Evolutionary conservation across 2,888 invertebrate species (phyloP), one percentile per base, ranked within the genome.

Genomic region (Polydrusus cervinus): DNA sequence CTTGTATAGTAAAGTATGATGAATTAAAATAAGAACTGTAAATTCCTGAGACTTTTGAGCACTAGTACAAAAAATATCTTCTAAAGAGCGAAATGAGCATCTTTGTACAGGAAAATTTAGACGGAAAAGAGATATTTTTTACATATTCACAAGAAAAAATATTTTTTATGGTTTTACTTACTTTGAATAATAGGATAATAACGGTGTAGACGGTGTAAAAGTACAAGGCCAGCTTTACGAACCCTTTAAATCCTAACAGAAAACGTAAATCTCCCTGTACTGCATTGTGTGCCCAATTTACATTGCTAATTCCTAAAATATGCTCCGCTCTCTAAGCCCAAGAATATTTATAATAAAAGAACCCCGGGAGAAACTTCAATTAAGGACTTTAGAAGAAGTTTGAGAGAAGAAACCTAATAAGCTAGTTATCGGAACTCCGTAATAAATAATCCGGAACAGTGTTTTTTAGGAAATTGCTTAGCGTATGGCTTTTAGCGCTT

Each of bases 271-370:
- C 53, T n/a, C 13, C 25, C 16, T 53, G 25, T 53, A 53, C 25
- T 53, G 53, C 53, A 53, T 53, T 53, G 53, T 53, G 53, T 53
- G n/a, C 30, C 25, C 30, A 53, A 53, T 53, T 53, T 53, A 53
- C 53, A 53, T 53, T 53, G 53, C 53, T 53, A 53, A 53, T 53
- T 53, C 30, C 13, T 53, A 30, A 53, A 53, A 53, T 53, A 53
- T 53, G 53, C 53, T 30, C 25, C 53, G 16, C 16, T 53, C 16
- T 30, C 53, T 53, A 53, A 53, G 20, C 53, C 53, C 53, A 53
- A 53, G 53, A 53, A 53, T 53, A 53, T 53, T 30, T 53, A 53
- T 53, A 25, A 25, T 25, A 53, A 53, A 53, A 30, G 53, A 53
- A 30, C 53, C 53, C 53, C 53, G 25, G 25, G 53, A 25, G 30